These are phyloP conservation scores for Batillaria attramentaria DNA, from an alignment of 1,140 invertebrate species.

Conservation along the genomic window DNA sequence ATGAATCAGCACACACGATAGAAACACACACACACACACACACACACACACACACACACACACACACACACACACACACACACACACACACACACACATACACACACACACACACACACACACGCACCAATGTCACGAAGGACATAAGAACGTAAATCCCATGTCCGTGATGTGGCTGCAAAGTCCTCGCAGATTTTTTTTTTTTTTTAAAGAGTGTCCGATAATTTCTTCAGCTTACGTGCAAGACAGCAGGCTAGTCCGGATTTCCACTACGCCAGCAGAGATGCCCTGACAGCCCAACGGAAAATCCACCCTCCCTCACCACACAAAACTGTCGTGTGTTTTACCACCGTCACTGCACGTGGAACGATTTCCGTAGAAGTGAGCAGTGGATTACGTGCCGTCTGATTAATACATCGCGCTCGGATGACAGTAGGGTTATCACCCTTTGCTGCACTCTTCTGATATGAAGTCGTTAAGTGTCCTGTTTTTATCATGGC, in stretches of 20 bases:
- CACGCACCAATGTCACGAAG: background rate
- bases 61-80: conserved; percentile 9
- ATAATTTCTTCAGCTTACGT: conserved; percentile 17
- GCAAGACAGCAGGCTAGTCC: background rate
- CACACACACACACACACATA: conserved; percentile 1
- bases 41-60: background rate
- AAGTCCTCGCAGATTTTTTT: background rate
- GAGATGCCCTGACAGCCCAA: no score
- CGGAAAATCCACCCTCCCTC: no score
- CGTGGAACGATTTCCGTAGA: background rate
- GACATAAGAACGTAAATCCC: background rate
- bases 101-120: conserved; percentile 9
- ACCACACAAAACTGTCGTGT: background rate
- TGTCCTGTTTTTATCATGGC: background rate
- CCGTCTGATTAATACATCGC: conserved; percentile 17
- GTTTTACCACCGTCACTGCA: background rate
- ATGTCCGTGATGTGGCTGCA: background rate
- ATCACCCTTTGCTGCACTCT: background rate
- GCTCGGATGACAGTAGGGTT: conserved; percentile 10
- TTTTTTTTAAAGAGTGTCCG: background rate
- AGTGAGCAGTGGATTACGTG: conserved; percentile 6
- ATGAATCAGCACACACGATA: background rate
- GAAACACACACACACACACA: background rate
- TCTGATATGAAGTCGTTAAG: conserved; percentile 5
- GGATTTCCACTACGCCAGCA: no score